These are phyloP conservation scores for Ceuthmochares aereus DNA, from an alignment of 2,113 vertebrate species.

Conservation along the genomic window DNA sequence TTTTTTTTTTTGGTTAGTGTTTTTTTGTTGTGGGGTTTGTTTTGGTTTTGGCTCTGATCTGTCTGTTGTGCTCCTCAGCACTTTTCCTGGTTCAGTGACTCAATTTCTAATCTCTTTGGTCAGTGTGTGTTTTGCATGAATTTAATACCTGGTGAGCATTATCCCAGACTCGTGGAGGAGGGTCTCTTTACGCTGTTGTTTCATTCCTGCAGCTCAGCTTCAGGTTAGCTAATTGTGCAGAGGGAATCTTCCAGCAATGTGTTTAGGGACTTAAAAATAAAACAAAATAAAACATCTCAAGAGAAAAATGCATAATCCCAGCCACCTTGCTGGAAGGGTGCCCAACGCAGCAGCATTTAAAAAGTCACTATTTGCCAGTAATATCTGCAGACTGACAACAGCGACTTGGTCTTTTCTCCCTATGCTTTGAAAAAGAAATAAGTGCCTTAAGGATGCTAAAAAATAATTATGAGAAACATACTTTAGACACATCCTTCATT, in stretches of 20 bases:
- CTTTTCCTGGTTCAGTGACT: slow-evolving; percentile 33
- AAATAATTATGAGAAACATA: neutral
- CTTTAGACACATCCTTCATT: neutral
- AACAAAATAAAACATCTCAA: neutral
- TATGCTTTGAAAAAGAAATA: neutral
- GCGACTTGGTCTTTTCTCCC: neutral
- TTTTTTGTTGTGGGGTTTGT: neutral
- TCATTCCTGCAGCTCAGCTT: neutral
- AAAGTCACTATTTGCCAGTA: neutral
- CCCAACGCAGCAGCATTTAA: neutral
- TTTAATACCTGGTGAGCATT: slow-evolving; percentile 46
- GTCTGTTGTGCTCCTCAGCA: slow-evolving; percentile 26
- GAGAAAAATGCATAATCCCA: neutral
- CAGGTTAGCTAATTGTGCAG: neutral
- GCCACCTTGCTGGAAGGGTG: neutral
- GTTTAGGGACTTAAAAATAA: neutral
- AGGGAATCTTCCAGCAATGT: neutral
- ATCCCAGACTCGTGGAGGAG: neutral
- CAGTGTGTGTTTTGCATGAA: slow-evolving; percentile 5
- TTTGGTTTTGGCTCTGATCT: neutral
- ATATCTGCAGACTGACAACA: neutral
- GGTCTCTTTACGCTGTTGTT: neutral
- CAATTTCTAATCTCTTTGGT: slow-evolving; percentile 34
- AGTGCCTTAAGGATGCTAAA: neutral
- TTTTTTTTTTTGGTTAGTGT: neutral